Percentiles rank a stretch among this genome's conserved stretches.
Evolutionary conservation across 2,113 vertebrate genomes (phyloP).

Genomic region (Hyaena hyaena): DNA sequence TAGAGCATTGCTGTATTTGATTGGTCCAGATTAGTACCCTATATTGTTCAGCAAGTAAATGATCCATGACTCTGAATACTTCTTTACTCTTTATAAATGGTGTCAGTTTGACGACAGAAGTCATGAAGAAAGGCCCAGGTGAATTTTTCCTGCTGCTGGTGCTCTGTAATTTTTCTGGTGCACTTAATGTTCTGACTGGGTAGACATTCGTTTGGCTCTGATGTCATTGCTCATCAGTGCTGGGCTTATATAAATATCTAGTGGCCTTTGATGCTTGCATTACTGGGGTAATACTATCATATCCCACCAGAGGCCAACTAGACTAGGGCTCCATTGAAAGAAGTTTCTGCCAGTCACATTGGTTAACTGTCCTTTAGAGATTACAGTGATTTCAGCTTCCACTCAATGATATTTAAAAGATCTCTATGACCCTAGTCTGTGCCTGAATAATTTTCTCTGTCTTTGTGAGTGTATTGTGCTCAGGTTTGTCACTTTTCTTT

Average conservation of each 20-base stretch:
- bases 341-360: not conserved
- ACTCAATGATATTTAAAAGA: not conserved
- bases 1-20: not conserved
- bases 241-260: not conserved
- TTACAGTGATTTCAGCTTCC: not conserved
- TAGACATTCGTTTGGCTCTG: not conserved
- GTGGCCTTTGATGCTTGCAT: not conserved
- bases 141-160: not conserved
- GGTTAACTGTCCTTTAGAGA: not conserved
- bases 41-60: not conserved
- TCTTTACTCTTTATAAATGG: not conserved
- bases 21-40: not conserved
- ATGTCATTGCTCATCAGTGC: not conserved
- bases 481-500: not conserved
- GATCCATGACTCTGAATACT: not conserved
- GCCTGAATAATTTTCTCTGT: not conserved
- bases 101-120: not conserved
- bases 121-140: not conserved
- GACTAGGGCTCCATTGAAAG: not conserved
- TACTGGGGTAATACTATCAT: not conserved
- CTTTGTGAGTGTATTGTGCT: not conserved
- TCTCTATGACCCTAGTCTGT: not conserved
- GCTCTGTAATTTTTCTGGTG: not conserved
- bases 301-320: not conserved
- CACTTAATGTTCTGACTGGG: not conserved